phyloP scores from a whole-genome alignment of 2,888 invertebrate species.

The Antheraea assamensis region DNA sequence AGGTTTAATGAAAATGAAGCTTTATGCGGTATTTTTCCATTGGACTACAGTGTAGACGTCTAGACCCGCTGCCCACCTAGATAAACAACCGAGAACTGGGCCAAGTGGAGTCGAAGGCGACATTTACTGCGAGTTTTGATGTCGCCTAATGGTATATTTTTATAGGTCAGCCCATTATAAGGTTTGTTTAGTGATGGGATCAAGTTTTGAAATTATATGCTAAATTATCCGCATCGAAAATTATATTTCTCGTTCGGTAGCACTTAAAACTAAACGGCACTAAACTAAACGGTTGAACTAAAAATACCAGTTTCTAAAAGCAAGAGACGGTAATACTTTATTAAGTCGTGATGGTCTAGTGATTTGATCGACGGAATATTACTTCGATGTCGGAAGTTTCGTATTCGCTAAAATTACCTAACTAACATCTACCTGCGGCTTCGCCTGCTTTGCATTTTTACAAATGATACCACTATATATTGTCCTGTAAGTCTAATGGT shows the following conservation, averaged over 20 bases:
- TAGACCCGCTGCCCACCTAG: constrained; percentile 9
- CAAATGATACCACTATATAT: no score
- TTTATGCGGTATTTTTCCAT: not conserved
- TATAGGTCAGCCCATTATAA: constrained; percentile 7
- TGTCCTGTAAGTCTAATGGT: no score
- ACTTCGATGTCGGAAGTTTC: no score
- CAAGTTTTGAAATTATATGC: not conserved
- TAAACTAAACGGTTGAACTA: no score
- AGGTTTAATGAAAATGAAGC: not conserved
- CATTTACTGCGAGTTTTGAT: constrained; percentile 7
- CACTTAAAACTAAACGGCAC: no score
- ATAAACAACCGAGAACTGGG: constrained; percentile 14
- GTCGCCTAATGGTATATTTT: constrained; percentile 7
- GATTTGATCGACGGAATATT: no score
- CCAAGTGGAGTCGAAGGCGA: constrained; percentile 18
- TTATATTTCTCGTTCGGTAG: not conserved
- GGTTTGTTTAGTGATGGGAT: constrained; percentile 1
- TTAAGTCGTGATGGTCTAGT: no score
- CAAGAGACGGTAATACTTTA: no score
- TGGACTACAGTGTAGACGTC: constrained; percentile 2
- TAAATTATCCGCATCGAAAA: not conserved
- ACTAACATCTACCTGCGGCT: no score
- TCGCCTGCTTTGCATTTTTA: no score
- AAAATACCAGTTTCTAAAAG: no score
- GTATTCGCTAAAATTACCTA: no score